Conservation (phyloP, 2,888 invertebrate genomes). For the Tinea trinotella region DNA sequence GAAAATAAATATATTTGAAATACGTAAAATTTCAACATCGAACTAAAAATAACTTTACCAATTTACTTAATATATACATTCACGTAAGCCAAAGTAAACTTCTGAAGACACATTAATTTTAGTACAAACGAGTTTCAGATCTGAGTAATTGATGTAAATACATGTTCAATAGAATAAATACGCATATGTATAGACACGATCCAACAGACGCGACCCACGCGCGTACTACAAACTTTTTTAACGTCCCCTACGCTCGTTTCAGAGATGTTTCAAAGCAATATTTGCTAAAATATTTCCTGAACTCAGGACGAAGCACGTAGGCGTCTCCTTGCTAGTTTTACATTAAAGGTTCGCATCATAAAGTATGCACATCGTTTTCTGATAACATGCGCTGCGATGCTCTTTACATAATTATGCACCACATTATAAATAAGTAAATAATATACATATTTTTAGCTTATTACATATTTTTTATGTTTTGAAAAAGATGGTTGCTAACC, state of each 20-base stretch:
- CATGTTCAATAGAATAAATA: slow-evolving; percentile 1
- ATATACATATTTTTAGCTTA: no score
- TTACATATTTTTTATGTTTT: no score
- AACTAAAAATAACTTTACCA: no score
- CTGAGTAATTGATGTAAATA: not conserved
- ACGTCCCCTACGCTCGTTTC: slow-evolving; percentile 11
- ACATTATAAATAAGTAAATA: no score
- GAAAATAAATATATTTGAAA: no score
- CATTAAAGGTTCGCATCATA: slow-evolving; percentile 16
- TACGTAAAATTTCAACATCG: no score
- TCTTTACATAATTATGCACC: not conserved
- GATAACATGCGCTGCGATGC: not conserved
- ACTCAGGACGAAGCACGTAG: slow-evolving; percentile 23
- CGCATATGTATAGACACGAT: not conserved
- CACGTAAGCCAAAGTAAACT: no score
- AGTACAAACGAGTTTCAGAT: not conserved
- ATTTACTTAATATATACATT: no score
- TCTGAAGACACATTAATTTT: no score
- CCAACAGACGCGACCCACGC: slow-evolving; percentile 12
- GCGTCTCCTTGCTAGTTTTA: slow-evolving; percentile 7
- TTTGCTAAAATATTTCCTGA: slow-evolving; percentile 48
- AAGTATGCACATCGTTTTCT: slow-evolving; percentile 8
- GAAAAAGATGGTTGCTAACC: no score
- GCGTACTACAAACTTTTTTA: slow-evolving; percentile 8
- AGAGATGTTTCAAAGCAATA: slow-evolving; percentile 42